Evolutionary conservation across 1,140 invertebrate genomes (phyloP).

Genomic region (Nautilus pompilius): DNA sequence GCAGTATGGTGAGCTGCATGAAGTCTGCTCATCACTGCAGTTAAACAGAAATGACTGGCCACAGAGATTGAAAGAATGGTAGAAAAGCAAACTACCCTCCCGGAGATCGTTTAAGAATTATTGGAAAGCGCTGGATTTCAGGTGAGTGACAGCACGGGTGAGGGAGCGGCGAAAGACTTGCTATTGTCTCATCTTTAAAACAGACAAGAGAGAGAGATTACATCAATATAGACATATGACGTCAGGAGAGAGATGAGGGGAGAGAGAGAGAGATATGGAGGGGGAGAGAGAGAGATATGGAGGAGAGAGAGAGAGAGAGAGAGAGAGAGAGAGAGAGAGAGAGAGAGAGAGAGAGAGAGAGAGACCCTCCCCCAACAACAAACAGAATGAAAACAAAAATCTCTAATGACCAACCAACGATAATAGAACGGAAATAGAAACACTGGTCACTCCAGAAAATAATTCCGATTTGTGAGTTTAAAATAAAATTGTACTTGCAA

Average conservation of each 20-base stretch:
- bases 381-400: constrained; percentile 7
- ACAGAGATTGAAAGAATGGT: no score
- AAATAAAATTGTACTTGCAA: background rate
- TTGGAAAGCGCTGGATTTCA: background rate
- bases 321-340: constrained; percentile 6
- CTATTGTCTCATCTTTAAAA: background rate
- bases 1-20: no score
- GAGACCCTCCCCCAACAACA: constrained; percentile 6
- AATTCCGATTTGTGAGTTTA: background rate
- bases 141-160: background rate
- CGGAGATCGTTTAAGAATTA: background rate
- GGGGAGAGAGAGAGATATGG: background rate
- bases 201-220: background rate
- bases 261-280: background rate
- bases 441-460: constrained; percentile 13
- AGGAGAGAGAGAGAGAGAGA: constrained; percentile 4
- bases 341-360: constrained; percentile 9
- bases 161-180: background rate
- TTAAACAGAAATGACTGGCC: no score
- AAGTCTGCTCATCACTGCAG: no score
- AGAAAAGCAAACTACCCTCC: background rate
- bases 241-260: background rate
- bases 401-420: constrained; percentile 9
- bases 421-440: constrained; percentile 2
- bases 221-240: no score